Conservation (phyloP, 2,888 invertebrate genomes). For the Rosalia funebris region DNA sequence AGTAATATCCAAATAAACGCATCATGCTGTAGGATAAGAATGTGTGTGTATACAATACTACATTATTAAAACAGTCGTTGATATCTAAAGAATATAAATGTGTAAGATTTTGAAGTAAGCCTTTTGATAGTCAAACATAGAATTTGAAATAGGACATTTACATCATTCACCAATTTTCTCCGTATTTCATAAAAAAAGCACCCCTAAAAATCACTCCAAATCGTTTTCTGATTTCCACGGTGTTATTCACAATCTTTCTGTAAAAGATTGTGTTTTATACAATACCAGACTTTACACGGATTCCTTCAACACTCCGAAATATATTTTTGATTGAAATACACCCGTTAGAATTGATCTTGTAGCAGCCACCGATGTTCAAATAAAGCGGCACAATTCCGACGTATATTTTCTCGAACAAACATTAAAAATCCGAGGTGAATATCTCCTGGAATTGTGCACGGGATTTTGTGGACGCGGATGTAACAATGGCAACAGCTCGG, state of each 20-base stretch:
- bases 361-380: slow-evolving; percentile 31
- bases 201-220: slow-evolving; percentile 27
- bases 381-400: slow-evolving; percentile 31
- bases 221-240: slow-evolving; percentile 35
- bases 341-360: slow-evolving; percentile 57
- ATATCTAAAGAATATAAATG: no score
- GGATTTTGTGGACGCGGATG: slow-evolving; percentile 49
- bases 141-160: no score
- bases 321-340: slow-evolving; percentile 61
- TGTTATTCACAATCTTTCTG: slow-evolving; percentile 45
- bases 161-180: no score
- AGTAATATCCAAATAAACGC: no score
- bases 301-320: slow-evolving; percentile 56
- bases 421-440: background rate
- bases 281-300: slow-evolving; percentile 53
- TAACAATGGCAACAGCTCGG: slow-evolving; percentile 57
- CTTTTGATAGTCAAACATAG: no score
- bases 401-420: background rate
- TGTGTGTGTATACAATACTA: no score
- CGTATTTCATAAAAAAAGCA: background rate
- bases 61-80: no score
- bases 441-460: slow-evolving; percentile 43
- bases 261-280: slow-evolving; percentile 56
- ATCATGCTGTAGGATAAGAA: no score
- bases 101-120: no score